Base-by-base conservation (phyloP, 2,888 invertebrate genomes). In the Macropis europaea region DNA sequence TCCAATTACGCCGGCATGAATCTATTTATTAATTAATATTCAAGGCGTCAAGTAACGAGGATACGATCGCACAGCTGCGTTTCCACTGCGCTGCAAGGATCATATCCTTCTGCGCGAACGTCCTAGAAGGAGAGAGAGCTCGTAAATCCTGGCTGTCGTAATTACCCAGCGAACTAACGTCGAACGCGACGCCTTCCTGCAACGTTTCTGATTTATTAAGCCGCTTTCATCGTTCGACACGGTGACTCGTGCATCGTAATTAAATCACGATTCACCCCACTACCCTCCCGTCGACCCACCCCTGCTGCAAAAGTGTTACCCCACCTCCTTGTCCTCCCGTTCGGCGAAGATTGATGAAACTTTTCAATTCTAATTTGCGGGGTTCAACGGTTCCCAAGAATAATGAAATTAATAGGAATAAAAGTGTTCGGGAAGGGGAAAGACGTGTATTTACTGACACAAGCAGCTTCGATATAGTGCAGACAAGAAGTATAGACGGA, bases 161-260 rank as follows among this genome's bases (percentile, higher is more conserved):
- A 79, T 78, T 79, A 76, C 62, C 63, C 47, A 32, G 54, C 52
- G 54, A 54, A 74, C 13, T 36, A n/a, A n/a, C 63, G 57, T 62
- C 69, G 76, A 69, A 62, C 64, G 38, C 52, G 57, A 54, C 40
- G 63, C 54, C 73, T 74, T 77, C 74, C 77, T n/a, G 63, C 61
- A 77, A 74, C 76, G 71, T 45, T 42, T 63, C 53, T 77, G 77
- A 77, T 77, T 77, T 77, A 77, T 77, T 77, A 77, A 62, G 34
- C 69, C 32, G 63, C 70, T 66, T 73, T 76, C 73, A 34, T 63
- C 73, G 47, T 59, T 50, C 70, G 38, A 43, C 11, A 28, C 43
- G 42, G 42, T 61, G 48, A 61, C 54, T 38, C 62, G 57, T 73
- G 24, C 28, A 48, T 64, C 38, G 50, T 57, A 73, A 71, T 73